Evolutionary conservation across 2,797 vertebrate species (phyloP), one percentile per base, ranked within the genome.

Genomic region (Cygnus olor): DNA sequence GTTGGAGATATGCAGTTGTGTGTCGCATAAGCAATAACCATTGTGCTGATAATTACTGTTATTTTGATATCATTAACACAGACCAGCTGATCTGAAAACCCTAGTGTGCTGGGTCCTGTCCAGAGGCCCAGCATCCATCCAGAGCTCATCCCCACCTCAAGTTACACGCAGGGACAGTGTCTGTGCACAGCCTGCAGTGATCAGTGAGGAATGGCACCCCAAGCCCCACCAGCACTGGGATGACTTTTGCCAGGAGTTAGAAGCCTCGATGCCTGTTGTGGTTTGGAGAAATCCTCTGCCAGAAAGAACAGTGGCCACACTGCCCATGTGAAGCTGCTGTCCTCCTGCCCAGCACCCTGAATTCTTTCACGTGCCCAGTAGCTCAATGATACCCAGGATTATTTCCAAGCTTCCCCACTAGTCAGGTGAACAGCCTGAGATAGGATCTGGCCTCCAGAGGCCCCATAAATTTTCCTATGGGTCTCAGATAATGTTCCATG

Each of bases 1-100:
- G 60, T n/a, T 77, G 68, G 44, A 70, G 61, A 61, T 9, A 30
- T 0, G 15, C 68, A 38, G 53, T 66, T 71, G 30, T 61, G 68
- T 80, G 53, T 66, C 64, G 71, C 93, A 83, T 89, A 61, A 95
- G 84, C 60, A 90, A 77, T 73, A 24, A 19, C 42, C 80, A 66
- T 7, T 70, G 66, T 85, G 73, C 73, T 79, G 61, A 47, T 95
- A 86, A 88, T 94, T 84, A 56, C 85, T 91, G 22, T 86, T 86
- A 88, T 86, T 91, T 86, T 63, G 32, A 44, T 19, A 20, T 54
- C 5, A 3, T 78, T 72, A 78, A 38, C 6, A 38, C 47, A 64
- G 57, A 68, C 4, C 20, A 74, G 65, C 57, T 88, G 68, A 82
- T 53, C 13, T 18, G 57, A 69, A 61, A 63, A 64, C 32, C 27